Percentiles rank a stretch among this genome's conserved stretches.
phyloP scores from a whole-genome alignment of 2,797 vertebrate species.

The Syngnathus rostellatus region DNA sequence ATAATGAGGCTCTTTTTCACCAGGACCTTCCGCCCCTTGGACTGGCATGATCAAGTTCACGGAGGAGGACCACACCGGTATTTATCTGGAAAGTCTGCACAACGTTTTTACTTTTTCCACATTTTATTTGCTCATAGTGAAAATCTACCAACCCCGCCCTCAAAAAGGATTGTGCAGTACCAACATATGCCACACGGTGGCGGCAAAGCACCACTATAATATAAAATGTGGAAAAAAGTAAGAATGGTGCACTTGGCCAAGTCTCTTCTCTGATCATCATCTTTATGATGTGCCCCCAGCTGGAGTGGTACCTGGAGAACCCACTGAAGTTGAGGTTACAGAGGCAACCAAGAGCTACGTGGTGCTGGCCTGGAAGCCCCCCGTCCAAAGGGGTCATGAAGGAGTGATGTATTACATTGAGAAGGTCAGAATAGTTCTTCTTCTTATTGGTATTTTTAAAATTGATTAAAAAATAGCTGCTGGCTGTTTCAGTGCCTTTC shows the following conservation, averaged over 20 bases:
- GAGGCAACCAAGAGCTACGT: slow-evolving; percentile 96
- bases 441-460: background rate
- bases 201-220: too few species aligned
- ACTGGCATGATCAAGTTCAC: slow-evolving; percentile 98
- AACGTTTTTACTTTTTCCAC: background rate
- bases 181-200: too few species aligned
- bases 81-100: background rate
- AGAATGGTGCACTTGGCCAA: background rate
- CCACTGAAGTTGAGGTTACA: slow-evolving; percentile 83
- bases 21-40: slow-evolving; percentile 90
- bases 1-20: background rate
- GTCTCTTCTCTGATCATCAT: background rate
- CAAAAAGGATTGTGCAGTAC: too few species aligned
- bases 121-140: background rate
- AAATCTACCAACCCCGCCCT: too few species aligned
- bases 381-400: slow-evolving; percentile 88
- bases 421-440: slow-evolving; percentile 73
- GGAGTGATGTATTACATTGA: slow-evolving; percentile 97
- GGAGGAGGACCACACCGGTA: slow-evolving; percentile 91
- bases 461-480: background rate
- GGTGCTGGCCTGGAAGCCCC: slow-evolving; percentile 96
- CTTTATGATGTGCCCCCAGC: slow-evolving; percentile 60
- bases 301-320: slow-evolving; percentile 86
- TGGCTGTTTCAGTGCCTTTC: slow-evolving; percentile 69
- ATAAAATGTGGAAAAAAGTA: background rate